Evolutionary conservation across 2,113 vertebrate genomes (phyloP), one percentile per base, ranked within the genome.

Genomic region (Gasterosteus aculeatus): DNA sequence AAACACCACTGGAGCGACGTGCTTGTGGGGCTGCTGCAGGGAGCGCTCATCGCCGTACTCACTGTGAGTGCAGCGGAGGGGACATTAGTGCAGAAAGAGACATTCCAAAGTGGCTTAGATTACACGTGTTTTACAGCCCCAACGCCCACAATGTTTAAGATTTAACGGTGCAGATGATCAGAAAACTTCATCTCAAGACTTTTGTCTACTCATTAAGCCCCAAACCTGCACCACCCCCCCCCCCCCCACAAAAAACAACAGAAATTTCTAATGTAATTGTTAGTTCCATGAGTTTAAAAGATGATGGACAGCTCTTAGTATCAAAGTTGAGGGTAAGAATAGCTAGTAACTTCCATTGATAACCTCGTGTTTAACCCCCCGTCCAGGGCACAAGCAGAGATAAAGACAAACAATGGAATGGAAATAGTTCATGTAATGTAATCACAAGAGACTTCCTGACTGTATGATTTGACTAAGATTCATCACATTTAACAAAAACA

Each of bases 1-100:
- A 98, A 98, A 35, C 97, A 99, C 87, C 96, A 98, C 93, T 98
- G 95, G 95, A 97, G 96, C 0, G 97, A 98, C 0, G 96, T 99
- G 2, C 67, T 99, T 51, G 94, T 93, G 0, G 98, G 98, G 39
- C 93, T 99, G 60, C 91, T 99, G 80, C 98, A 99, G 89, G 97
- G 98, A 1, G 94, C 95, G 0, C 93, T 98, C 56, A 94, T 99
- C 2, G 98, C 98, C 0, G 18, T 95, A 53, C 94, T 99, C 69
- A 95, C 91, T 0, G 97, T 99, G 92, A 97, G 95, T 90, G 15
- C 1, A 0, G 1, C 1, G 11, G 58, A 38, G 33, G 35, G 10
- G 3, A 1, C 41, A 14, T 0, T 0, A 35, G 42, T 12, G 18
- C 11, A 26, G 10, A 46, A 53, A 57, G 3, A 53, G 3, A 26